Evolutionary conservation across 2,888 invertebrate genomes (phyloP), one percentile per base, ranked within the genome.

Genomic region (Melolontha melolontha): DNA sequence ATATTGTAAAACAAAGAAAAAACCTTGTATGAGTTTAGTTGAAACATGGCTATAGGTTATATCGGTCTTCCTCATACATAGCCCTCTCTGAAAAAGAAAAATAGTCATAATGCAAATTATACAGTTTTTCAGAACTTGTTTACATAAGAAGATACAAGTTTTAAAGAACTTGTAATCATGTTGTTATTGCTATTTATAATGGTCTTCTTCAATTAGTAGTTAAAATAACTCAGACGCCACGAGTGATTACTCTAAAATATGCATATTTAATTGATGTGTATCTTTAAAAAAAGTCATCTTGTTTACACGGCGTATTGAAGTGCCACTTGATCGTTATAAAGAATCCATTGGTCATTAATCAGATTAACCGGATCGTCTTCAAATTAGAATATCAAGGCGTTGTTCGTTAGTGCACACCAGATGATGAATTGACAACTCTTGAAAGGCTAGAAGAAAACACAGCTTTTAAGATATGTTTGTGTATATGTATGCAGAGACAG

Each of bases 341-440:
- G 49, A 40, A 50, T 42, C 59, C 29, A 50, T 50, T 50, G 57
- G 47, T 57, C 51, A 47, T 57, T 57, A 59, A 55, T 66, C 66
- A 54, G 55, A 66, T 66, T 49, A 57, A 27, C 41, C n/a, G 50
- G 57, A 42, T 59, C 66, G 39, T 50, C 42, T 67, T 67, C 52
- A 67, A 69, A 70, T 67, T 69, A 64, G 51, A 67, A 63, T 63
- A 49, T 67, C 39, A 14, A 66, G 49, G 52, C 64, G 59, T 68
- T 27, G 16, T 57, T 42, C 42, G 22, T 57, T 57, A 57, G 41
- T 47, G 29, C 4, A 34, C 14, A 16, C 34, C 39, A 41, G 52
- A 69, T 67, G 67, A 69, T 67, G 68, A 71, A 69, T 71, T 69
- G 69, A 71, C 67, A 52, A 55, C 22, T 67, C 49, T 42, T 62